Conservation (phyloP, 2,113 vertebrate genomes). For the Lontra canadensis region DNA sequence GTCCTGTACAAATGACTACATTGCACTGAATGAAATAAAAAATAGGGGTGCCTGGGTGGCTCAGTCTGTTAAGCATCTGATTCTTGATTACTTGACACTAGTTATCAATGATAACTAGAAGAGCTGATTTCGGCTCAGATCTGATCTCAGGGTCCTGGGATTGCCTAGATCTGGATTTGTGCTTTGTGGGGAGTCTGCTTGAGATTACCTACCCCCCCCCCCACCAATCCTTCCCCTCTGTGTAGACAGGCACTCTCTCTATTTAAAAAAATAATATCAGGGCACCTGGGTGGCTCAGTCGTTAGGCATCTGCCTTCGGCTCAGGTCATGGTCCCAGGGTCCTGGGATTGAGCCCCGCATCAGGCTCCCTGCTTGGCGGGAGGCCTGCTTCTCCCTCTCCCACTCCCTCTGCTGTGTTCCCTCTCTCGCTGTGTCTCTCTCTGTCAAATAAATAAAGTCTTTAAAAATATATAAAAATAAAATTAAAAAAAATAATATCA, state of each 20-base stretch:
- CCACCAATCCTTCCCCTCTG: neutral
- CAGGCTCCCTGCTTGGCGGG: too few relatives aligned
- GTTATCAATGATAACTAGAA: too few relatives aligned
- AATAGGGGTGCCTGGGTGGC: neutral
- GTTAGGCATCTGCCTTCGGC: too few relatives aligned
- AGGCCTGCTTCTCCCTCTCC: too few relatives aligned
- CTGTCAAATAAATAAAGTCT: too few relatives aligned
- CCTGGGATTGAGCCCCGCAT: too few relatives aligned
- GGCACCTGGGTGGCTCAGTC: too few relatives aligned
- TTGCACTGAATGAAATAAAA: neutral
- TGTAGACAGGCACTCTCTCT: neutral
- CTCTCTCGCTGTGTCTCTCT: too few relatives aligned
- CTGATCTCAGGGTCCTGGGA: neutral
- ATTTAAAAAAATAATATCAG: neutral
- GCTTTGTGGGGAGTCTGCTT: neutral
- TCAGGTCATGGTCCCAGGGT: too few relatives aligned
- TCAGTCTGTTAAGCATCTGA: neutral
- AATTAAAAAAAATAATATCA: neutral
- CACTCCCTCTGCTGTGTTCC: too few relatives aligned
- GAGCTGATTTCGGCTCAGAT: neutral
- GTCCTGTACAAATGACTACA: neutral
- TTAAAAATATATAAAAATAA: too few relatives aligned
- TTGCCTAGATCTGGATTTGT: neutral
- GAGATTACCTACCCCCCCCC: neutral
- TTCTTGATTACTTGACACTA: neutral